Percentiles rank a stretch among this genome's conserved stretches.
Conservation (phyloP, 2,113 vertebrate species). For the Petrocephalus zakoni region DNA sequence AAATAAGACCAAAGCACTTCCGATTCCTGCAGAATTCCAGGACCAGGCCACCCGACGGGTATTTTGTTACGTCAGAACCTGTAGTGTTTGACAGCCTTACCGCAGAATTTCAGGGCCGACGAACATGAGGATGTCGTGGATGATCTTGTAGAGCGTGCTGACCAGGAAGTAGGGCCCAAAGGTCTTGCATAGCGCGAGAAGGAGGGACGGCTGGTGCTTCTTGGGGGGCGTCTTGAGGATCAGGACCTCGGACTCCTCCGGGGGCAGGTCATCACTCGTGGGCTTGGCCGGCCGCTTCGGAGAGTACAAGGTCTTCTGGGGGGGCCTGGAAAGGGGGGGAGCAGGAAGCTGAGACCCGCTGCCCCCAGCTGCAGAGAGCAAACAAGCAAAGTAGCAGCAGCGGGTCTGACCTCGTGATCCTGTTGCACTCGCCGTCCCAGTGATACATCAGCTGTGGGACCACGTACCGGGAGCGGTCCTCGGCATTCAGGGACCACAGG, state of each 20-base stretch:
- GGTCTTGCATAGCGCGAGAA: constrained; percentile 79
- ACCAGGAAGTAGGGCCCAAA: constrained; percentile 93
- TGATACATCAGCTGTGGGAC: constrained; percentile 73
- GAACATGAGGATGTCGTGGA: constrained; percentile 93
- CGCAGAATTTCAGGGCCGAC: constrained; percentile 79
- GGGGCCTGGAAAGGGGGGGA: constrained; percentile 34
- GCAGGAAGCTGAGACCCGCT: too few relatives aligned
- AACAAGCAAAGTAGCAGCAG: background rate
- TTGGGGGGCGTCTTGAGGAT: constrained; percentile 63
- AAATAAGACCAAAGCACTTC: background rate
- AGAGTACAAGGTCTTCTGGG: constrained; percentile 55
- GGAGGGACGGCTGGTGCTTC: constrained; percentile 71
- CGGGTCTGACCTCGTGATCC: constrained; percentile 70
- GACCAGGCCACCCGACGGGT: background rate
- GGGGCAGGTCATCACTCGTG: constrained; percentile 45
- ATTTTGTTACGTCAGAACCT: background rate
- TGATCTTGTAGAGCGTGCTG: constrained; percentile 84
- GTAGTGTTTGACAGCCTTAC: constrained; percentile 55
- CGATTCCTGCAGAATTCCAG: background rate
- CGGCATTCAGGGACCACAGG: constrained; percentile 84
- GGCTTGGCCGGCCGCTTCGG: constrained; percentile 49
- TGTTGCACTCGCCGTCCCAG: constrained; percentile 80
- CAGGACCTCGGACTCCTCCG: constrained; percentile 80
- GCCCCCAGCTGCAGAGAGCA: background rate
- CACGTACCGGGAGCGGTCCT: constrained; percentile 73